Conservation (phyloP, 2,888 invertebrate species). For the Embidobia sp. region DNA sequence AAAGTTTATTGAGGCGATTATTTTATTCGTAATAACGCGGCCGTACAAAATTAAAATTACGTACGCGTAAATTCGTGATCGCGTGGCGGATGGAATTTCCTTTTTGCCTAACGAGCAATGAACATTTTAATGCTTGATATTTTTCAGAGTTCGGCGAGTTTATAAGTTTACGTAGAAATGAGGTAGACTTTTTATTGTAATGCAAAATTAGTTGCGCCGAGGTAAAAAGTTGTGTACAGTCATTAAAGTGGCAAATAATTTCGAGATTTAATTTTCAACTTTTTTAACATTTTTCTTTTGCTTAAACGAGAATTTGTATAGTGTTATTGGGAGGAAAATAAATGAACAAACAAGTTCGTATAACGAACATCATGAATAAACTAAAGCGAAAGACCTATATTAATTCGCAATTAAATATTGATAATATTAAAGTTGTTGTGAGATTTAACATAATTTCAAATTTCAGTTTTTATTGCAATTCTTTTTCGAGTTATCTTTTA, state of each 20-base stretch:
- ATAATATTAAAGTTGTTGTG: no score
- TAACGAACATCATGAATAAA: no score
- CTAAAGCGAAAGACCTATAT: no score
- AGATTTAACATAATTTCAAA: no score
- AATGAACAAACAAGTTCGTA: slow-evolving; percentile 15
- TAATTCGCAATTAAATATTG: no score
- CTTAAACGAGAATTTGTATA: neutral
- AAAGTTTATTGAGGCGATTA: slow-evolving; percentile 19
- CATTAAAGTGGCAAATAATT: no score
- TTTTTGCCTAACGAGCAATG: slow-evolving; percentile 20
- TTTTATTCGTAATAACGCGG: slow-evolving; percentile 23
- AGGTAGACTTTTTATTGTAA: slow-evolving; percentile 4
- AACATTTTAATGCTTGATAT: slow-evolving; percentile 19
- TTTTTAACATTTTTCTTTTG: neutral
- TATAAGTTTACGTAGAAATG: slow-evolving; percentile 4
- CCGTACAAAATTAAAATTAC: slow-evolving; percentile 11
- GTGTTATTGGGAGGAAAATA: neutral
- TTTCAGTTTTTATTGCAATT: no score
- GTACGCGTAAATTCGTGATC: slow-evolving; percentile 1
- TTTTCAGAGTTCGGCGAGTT: slow-evolving; percentile 4
- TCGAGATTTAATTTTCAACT: no score
- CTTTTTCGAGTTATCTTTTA: no score
- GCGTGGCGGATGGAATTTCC: neutral
- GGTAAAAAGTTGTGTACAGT: no score
- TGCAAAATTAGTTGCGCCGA: slow-evolving; percentile 14